Evolutionary conservation across 2,113 vertebrate species (phyloP), one percentile per base, ranked within the genome.

Genomic region (Triplophysa dalaica): DNA sequence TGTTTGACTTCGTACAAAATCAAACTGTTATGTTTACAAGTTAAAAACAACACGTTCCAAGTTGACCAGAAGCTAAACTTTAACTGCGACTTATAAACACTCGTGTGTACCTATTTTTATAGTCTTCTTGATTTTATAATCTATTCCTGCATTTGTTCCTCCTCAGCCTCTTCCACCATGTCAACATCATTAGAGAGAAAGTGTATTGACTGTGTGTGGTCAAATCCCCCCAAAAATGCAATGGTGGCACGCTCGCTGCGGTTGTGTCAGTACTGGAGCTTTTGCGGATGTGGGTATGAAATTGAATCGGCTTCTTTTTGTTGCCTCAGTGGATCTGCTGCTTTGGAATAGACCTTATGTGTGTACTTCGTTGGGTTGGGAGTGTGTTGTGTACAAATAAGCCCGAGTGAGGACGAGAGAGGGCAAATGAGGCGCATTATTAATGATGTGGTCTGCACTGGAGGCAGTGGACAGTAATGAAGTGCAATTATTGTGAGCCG

Each of bases 371-470:
- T 29, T 29, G 76, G 14, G 41, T 33, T 17, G 7, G 70, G 80
- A 79, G 68, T 60, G 68, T 7, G 61, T 64, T 82, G 81, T 73
- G 77, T 82, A 82, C 77, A 70, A 80, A 85, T 63, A 77, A 65
- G 52, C 45, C 65, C 45, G 22, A 75, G 63, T 48, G 56, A 19
- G 48, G 67, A 81, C 58, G 24, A 38, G 70, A 52, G 58, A 62
- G 48, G 79, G 48, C 11, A 45, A 82, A 77, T 41, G 13, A 79
- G 65, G 21, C 77, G 3, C 66, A 58, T 58, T 76, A 75, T 75
- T 83, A 80, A 76, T 70, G 72, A 70, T 33, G 60, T 70, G 22
- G 48, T 45, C 26, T 38, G 9, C 1, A 21, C 41, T 33, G 33
- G 67, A 65, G 65, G 54, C 50, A 17, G 50, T 16, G 43, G 41